Conservation (phyloP, 2,113 vertebrate genomes). For the Myodes glareolus region DNA sequence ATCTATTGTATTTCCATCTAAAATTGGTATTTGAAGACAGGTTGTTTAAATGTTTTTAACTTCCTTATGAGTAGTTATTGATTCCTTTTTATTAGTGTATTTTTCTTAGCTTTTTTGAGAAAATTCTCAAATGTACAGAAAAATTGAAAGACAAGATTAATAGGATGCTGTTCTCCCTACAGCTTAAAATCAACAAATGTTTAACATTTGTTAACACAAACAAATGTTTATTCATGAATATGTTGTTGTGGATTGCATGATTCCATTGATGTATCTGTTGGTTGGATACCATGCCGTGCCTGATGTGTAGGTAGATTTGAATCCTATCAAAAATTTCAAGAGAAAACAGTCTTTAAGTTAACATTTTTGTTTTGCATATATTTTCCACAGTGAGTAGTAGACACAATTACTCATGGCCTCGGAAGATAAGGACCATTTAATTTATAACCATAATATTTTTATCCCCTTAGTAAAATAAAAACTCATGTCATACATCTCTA, state of each 20-base stretch:
- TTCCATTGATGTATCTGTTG: background rate
- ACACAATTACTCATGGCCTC: background rate
- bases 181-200: background rate
- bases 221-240: background rate
- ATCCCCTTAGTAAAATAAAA: background rate
- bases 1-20: background rate
- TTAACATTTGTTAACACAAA: background rate
- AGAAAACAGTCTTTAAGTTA: background rate
- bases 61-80: background rate
- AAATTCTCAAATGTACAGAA: constrained; percentile 10
- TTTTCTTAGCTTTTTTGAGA: background rate
- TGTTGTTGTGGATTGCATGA: background rate
- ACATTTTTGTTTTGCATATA: background rate
- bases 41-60: constrained; percentile 5
- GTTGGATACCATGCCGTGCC: background rate
- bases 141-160: background rate
- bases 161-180: background rate
- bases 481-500: background rate
- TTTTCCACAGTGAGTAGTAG: background rate
- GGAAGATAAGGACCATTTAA: background rate
- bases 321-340: background rate
- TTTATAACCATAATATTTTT: constrained; percentile 7
- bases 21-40: constrained; percentile 34
- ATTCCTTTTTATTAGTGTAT: background rate
- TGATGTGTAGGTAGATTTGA: background rate